phyloP scores from a whole-genome alignment of 2,888 invertebrate genomes.

The Choristoneura rosaceana region DNA sequence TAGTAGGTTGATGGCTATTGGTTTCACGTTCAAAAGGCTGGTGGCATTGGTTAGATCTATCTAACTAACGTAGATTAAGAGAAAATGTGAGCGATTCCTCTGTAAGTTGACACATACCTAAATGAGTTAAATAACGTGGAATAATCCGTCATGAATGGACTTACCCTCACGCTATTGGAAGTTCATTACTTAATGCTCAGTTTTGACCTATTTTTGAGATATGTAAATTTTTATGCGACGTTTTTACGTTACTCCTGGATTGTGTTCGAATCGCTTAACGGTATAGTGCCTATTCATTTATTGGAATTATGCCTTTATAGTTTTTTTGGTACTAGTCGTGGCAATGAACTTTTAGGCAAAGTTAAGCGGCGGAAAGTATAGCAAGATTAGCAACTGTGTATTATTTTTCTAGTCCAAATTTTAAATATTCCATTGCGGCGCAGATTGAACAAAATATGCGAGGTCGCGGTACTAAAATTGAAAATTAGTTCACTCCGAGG shows the following conservation, averaged over 20 bases:
- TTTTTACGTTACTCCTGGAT: too few relatives aligned
- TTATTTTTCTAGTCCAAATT: conserved; percentile 25
- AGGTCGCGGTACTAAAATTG: neutral
- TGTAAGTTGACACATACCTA: conserved; percentile 47
- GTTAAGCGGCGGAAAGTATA: too few relatives aligned
- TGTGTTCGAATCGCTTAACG: too few relatives aligned
- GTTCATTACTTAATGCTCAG: too few relatives aligned
- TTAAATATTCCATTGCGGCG: conserved; percentile 12
- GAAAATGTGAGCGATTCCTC: conserved; percentile 51
- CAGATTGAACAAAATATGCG: neutral
- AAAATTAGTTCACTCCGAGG: neutral
- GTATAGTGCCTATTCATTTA: too few relatives aligned
- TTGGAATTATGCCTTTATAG: too few relatives aligned
- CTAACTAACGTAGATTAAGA: conserved; percentile 49
- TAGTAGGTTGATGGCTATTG: conserved; percentile 3
- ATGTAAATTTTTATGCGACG: too few relatives aligned
- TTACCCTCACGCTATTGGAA: conserved; percentile 5
- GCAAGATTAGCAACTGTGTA: conserved; percentile 27
- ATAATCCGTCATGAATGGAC: conserved; percentile 22
- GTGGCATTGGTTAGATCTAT: conserved; percentile 40
- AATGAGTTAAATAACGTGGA: conserved; percentile 37
- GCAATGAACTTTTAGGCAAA: too few relatives aligned
- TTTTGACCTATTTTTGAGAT: too few relatives aligned
- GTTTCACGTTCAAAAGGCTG: conserved; percentile 4
- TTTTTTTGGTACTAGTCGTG: too few relatives aligned